phyloP scores from a whole-genome alignment of 2,888 invertebrate genomes.

The Dione vanillae region DNA sequence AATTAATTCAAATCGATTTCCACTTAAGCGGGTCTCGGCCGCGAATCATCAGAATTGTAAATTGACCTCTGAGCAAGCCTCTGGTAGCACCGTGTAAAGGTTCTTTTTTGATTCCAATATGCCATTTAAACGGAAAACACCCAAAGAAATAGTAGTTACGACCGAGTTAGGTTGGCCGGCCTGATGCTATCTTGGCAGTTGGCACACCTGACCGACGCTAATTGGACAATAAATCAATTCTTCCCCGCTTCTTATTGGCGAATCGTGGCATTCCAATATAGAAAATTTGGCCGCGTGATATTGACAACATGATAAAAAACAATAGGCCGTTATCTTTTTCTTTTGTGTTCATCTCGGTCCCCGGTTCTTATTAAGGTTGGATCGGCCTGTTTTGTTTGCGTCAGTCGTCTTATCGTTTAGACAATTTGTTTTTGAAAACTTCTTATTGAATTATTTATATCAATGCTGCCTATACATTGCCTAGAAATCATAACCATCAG shows the following conservation, averaged over 20 bases:
- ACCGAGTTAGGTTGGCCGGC: constrained; percentile 80
- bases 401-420: constrained; percentile 77
- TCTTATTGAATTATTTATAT: constrained; percentile 68
- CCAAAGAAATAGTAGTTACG: constrained; percentile 80
- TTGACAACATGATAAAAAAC: constrained; percentile 85
- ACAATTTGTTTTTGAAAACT: constrained; percentile 82
- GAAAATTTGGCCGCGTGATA: constrained; percentile 84
- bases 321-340: constrained; percentile 81
- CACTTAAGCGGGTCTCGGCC: constrained; percentile 73
- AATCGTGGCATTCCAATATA: constrained; percentile 84
- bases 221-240: constrained; percentile 85
- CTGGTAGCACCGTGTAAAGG: constrained; percentile 79
- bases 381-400: constrained; percentile 76
- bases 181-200: constrained; percentile 84
- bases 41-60: constrained; percentile 81
- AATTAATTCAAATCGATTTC: constrained; percentile 83
- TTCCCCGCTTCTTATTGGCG: constrained; percentile 84
- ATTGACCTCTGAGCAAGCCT: constrained; percentile 75
- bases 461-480: constrained; percentile 24
- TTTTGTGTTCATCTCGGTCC: constrained; percentile 82
- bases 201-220: constrained; percentile 85
- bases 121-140: constrained; percentile 80
- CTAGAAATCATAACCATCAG: constrained; percentile 22
- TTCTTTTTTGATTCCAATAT: constrained; percentile 82
- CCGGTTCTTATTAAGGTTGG: constrained; percentile 81